These are phyloP conservation scores for Apostichopus parvimensis DNA, from an alignment of 35 echinoderm and acorn worm genomes.

Conservation along the genomic window DNA sequence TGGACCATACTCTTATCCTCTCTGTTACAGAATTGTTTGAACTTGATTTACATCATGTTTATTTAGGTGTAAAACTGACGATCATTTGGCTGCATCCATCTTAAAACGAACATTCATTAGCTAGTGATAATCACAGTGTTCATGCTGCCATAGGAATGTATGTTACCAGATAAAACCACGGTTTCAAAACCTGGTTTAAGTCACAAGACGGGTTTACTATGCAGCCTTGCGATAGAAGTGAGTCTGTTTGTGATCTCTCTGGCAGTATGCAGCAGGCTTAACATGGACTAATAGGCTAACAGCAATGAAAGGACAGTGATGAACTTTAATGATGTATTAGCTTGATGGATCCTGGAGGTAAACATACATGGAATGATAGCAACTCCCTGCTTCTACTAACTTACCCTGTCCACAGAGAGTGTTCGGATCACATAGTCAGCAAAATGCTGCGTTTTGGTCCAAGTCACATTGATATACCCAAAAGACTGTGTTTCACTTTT, in stretches of 20 bases:
- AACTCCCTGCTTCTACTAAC: not conserved
- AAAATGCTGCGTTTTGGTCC: not conserved
- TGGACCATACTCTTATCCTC: no score
- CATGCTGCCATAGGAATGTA: no score
- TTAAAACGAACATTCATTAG: no score
- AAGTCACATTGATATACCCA: not conserved
- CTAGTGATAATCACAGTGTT: no score
- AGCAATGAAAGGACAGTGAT: not conserved
- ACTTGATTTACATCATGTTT: no score
- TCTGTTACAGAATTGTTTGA: no score
- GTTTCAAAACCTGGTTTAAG: not conserved
- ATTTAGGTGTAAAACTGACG: no score
- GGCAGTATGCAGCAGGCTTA: not conserved
- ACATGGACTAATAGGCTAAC: not conserved
- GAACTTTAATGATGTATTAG: not conserved
- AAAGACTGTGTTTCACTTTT: not conserved
- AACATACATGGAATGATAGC: not conserved
- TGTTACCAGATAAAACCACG: no score
- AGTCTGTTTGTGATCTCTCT: not conserved
- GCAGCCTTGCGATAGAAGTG: not conserved
- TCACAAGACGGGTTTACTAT: not conserved
- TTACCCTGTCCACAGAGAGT: not conserved
- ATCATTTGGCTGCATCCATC: no score
- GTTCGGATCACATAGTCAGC: not conserved
- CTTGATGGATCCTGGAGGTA: not conserved